phyloP scores from a whole-genome alignment of 2,888 invertebrate genomes.

The Exephanes ischioxanthus region DNA sequence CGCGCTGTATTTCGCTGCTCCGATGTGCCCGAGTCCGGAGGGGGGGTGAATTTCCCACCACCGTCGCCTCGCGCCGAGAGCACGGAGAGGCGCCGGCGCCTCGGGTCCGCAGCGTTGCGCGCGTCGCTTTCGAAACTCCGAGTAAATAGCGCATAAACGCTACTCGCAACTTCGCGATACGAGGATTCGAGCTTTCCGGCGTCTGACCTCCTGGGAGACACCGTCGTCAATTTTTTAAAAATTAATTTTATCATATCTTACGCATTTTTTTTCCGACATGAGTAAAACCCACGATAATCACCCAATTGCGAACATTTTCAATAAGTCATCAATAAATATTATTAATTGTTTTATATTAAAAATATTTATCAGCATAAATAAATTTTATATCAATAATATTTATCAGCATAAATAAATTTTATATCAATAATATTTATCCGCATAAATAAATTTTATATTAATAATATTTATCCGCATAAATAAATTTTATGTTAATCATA shows the following conservation, averaged over 20 bases:
- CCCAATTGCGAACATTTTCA: too few species aligned
- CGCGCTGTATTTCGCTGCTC: background rate
- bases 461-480: too few species aligned
- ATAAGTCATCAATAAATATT: too few species aligned
- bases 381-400: too few species aligned
- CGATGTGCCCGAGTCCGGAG: constrained; percentile 20
- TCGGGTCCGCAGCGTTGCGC: constrained; percentile 73
- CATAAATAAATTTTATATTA: too few species aligned
- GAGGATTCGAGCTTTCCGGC: constrained; percentile 20
- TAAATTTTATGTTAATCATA: too few species aligned
- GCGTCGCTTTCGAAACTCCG: constrained; percentile 79
- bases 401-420: too few species aligned
- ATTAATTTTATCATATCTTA: background rate
- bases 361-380: too few species aligned
- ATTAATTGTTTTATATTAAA: too few species aligned
- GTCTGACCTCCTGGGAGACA: constrained; percentile 22
- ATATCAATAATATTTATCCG: too few species aligned
- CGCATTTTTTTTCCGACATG: too few species aligned
- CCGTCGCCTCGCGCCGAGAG: background rate
- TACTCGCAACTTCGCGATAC: constrained; percentile 31
- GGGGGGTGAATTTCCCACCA: constrained; percentile 30
- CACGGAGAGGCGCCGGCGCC: constrained; percentile 67
- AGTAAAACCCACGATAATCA: background rate
- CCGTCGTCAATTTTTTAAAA: background rate
- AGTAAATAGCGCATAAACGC: constrained; percentile 61